Base-by-base conservation (phyloP, 2,797 vertebrate species). In the Brachyrhaphis roseni region DNA sequence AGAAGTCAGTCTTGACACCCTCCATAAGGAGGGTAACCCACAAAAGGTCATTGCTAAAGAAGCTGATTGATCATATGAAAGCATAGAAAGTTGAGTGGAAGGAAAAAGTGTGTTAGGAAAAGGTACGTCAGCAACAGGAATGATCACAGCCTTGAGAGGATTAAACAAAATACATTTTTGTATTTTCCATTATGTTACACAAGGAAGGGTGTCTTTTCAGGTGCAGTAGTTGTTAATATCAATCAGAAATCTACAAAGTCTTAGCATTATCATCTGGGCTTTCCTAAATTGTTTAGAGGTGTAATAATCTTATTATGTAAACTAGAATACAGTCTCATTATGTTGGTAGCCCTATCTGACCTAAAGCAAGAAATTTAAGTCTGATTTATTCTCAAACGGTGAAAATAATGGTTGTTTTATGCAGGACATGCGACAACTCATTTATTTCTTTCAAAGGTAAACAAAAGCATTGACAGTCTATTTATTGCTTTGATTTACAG, bases 401-500 rank as follows among this genome's bases (percentile, higher is more conserved):
- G 26, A 70, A 70, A 23, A 23, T 20, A 28, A 70, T n/a, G 4
- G 66, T 26, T 43, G 66, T 45, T 11, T 70, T 45, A 41, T 26
- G 11, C 66, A 70, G 23, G 4, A 11, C 66, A 23, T 68, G 34
- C 4, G 0, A 8, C 64, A 68, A 11, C 16, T 10, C 18, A 39
- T 66, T 36, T 39, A 23, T 70, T n/a, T 70, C 4, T 23, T 39
- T 26, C 10, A 43, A 70, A 11, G 13, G 36, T 70, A 13, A 68
- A 45, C 23, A 45, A 12, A 15, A 45, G 23, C 43, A 55, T 62
- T 45, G 46, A 84, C 74, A 74, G 82, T 77, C 36, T 68, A 88
- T 85, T 86, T 83, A 87, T 70, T 79, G 51, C 23, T 20, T 41
- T 68, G 64, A 68, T 68, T 68, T 68, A 68, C 36, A 66, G 62